Evolutionary conservation across 2,113 vertebrate species (phyloP).

Genomic region (Chaenocephalus aceratus): DNA sequence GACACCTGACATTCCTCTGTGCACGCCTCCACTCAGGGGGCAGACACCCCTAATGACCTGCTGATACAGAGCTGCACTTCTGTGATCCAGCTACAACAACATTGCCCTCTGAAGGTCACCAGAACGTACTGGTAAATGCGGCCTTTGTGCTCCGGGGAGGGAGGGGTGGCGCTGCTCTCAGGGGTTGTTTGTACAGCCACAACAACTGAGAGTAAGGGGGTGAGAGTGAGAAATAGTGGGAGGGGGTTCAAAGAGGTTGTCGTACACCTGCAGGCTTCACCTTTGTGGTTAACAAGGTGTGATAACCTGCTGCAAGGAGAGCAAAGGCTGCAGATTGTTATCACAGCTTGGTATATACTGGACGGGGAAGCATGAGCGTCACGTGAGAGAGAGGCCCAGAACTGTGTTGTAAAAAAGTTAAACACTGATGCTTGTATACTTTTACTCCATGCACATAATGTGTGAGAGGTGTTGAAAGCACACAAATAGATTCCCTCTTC

Average conservation of each 20-base stretch:
- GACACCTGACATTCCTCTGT: slow-evolving; percentile 54
- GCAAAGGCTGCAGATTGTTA: slow-evolving; percentile 21
- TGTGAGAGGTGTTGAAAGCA: background rate
- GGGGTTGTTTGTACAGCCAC: slow-evolving; percentile 67
- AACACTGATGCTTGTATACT: background rate
- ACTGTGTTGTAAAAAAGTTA: background rate
- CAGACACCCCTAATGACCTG: slow-evolving; percentile 47
- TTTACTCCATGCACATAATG: background rate
- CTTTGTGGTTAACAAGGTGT: slow-evolving; percentile 72
- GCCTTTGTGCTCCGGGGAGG: slow-evolving; percentile 70
- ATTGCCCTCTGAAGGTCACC: slow-evolving; percentile 82
- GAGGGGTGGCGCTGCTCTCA: slow-evolving; percentile 31
- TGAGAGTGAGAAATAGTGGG: slow-evolving; percentile 41
- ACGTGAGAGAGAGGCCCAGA: slow-evolving; percentile 6
- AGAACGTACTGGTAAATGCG: slow-evolving; percentile 80
- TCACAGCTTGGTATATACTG: background rate
- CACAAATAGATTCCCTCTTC: background rate
- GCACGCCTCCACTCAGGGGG: slow-evolving; percentile 1
- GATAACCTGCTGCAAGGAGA: slow-evolving; percentile 41
- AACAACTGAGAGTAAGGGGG: slow-evolving; percentile 40
- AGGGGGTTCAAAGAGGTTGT: slow-evolving; percentile 49
- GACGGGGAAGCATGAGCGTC: background rate
- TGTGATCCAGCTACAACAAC: slow-evolving; percentile 76
- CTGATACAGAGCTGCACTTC: slow-evolving; percentile 41
- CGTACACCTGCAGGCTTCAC: slow-evolving; percentile 70